These are phyloP conservation scores for Zelleria hepariella DNA, from an alignment of 2,888 invertebrate genomes.

Conservation along the genomic window DNA sequence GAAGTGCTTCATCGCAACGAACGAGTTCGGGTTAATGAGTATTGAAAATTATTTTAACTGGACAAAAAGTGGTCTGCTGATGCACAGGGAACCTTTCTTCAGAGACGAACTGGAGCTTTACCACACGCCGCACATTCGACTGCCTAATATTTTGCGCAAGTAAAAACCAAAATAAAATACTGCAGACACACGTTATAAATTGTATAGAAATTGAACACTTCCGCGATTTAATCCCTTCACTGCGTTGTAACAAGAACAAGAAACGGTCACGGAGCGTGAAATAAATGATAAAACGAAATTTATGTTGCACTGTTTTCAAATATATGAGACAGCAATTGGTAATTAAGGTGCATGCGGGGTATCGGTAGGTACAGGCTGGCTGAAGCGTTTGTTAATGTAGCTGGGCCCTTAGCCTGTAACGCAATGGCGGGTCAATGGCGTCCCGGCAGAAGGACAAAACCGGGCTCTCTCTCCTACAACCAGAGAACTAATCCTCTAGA, in stretches of 20 bases:
- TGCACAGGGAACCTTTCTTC: conserved; percentile 45
- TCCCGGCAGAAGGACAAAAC: too few relatives aligned
- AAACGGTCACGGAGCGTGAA: not conserved
- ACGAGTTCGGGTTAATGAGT: conserved; percentile 63
- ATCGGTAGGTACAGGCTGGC: not conserved
- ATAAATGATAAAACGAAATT: not conserved
- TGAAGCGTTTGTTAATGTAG: too few relatives aligned
- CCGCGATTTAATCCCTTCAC: not conserved
- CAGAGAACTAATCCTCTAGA: too few relatives aligned
- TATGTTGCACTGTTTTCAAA: not conserved
- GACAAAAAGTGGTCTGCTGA: conserved; percentile 27
- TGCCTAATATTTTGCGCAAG: not conserved
- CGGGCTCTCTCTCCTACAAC: not conserved
- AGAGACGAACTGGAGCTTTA: not conserved
- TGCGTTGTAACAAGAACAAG: not conserved
- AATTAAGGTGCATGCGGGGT: not conserved
- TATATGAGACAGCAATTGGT: not conserved
- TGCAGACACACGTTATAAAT: not conserved
- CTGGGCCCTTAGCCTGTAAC: too few relatives aligned
- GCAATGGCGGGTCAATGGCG: too few relatives aligned
- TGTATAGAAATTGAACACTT: not conserved
- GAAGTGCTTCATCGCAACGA: conserved; percentile 66
- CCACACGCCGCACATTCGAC: not conserved
- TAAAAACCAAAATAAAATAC: not conserved
- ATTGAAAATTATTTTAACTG: conserved; percentile 65